Evolutionary conservation across 2,888 invertebrate genomes (phyloP).

Genomic region (Hedya salicella): DNA sequence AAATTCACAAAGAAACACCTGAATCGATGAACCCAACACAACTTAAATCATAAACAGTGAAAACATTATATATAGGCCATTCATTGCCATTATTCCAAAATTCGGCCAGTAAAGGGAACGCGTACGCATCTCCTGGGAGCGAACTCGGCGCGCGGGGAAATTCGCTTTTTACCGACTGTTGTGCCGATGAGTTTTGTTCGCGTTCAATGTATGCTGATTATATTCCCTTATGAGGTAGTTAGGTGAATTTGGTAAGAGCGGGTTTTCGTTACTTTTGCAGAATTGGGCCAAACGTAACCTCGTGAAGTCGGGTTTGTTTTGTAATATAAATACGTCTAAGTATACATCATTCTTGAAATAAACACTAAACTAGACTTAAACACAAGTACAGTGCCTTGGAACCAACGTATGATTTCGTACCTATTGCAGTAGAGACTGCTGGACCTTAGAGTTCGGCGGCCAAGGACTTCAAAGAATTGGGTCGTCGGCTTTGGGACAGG

Average conservation of each 20-base stretch:
- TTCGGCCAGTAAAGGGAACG: constrained; percentile 35
- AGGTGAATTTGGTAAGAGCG: background rate
- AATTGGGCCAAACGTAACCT: background rate
- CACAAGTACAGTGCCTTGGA: too few species aligned
- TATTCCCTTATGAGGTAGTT: constrained; percentile 32
- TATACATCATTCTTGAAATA: too few species aligned
- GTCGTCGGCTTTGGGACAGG: too few species aligned
- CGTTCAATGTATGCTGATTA: constrained; percentile 27
- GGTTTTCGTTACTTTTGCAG: background rate
- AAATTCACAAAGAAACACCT: background rate
- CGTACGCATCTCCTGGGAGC: constrained; percentile 20
- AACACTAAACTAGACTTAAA: too few species aligned
- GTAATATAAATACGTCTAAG: too few species aligned
- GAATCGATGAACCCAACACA: background rate
- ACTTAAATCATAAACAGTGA: background rate
- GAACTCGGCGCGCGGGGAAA: constrained; percentile 32
- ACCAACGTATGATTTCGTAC: too few species aligned
- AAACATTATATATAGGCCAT: constrained; percentile 2
- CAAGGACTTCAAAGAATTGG: too few species aligned
- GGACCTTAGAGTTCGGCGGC: too few species aligned
- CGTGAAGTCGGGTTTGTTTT: too few species aligned
- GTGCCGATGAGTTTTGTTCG: constrained; percentile 37
- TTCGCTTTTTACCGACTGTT: constrained; percentile 37
- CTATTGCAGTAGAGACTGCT: too few species aligned
- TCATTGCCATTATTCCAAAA: constrained; percentile 12